Base-by-base conservation (phyloP, 2,113 vertebrate genomes). In the Phrynocephalus versicolor region DNA sequence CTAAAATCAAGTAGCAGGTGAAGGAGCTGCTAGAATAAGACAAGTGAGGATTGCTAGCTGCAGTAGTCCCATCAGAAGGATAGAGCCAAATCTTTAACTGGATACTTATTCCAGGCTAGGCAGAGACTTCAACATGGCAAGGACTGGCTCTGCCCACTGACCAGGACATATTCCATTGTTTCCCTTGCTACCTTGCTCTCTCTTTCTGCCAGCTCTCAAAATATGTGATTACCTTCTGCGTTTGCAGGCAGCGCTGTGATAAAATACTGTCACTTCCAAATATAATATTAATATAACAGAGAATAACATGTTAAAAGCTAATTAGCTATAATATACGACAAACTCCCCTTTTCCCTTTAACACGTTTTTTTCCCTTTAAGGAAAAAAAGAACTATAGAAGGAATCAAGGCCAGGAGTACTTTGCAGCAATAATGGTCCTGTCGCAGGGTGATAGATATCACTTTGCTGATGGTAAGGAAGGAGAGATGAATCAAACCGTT, bases 401-500 rank as follows among this genome's bases (percentile, higher is more conserved):
- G n/a, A 81, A 85, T 39, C 57, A 21, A 85, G 78, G 80, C 2
- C 64, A 86, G 85, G 70, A 90, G 89, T n/a, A 83, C 87, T 89
- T 82, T 87, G 83, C 7, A 0, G 91, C 85, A 93, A 79, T 91
- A 90, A 86, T 85, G 1, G 85, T 16, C 39, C 90, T 92, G 90
- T 93, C 25, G 1, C 7, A 60, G 71, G 87, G 69, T 94, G 92
- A 94, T 90, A 81, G 92, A 92, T 94, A 88, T 73, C 83, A 25
- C 86, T 83, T 87, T 60, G 1, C 89, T 91, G 94, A 90, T 92
- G 91, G 89, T 85, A 93, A 94, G 90, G 87, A 93, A 94, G 90
- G 87, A 13, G 70, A 82, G 86, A 93, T 87, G 88, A 92, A 89
- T 91, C 93, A 94, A 90, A 71, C 86, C 64, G 75, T 89, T 85